Evolutionary conservation across 2,113 vertebrate species (phyloP).

Genomic region (Solea solea): DNA sequence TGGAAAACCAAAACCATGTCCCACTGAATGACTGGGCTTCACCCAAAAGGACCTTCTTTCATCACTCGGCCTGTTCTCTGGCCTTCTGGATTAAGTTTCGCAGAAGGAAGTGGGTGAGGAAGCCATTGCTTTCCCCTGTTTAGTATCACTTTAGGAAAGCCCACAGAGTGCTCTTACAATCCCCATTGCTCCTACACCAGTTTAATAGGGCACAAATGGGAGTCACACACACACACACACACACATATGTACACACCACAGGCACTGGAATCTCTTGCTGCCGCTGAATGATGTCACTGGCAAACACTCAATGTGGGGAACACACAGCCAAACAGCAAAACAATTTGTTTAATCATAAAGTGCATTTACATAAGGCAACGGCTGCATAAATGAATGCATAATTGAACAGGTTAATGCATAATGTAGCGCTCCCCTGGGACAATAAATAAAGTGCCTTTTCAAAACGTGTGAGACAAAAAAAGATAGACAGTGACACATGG

Average conservation of each 20-base stretch:
- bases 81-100: conserved; percentile 16
- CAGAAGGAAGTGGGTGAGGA: not conserved
- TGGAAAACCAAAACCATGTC: not conserved
- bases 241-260: conserved; percentile 26
- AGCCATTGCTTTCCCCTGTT: conserved; percentile 31
- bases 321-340: conserved; percentile 76
- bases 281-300: conserved; percentile 74
- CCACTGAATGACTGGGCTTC: not conserved
- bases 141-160: conserved; percentile 41
- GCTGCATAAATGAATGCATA: conserved; percentile 84
- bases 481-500: conserved; percentile 34
- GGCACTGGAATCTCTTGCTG: conserved; percentile 58
- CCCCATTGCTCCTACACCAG: conserved; percentile 46
- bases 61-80: conserved; percentile 11
- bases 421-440: conserved; percentile 76
- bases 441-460: conserved; percentile 80
- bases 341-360: conserved; percentile 82
- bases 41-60: not conserved
- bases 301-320: conserved; percentile 75
- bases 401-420: conserved; percentile 84
- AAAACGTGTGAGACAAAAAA: conserved; percentile 71
- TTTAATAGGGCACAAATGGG: conserved; percentile 64
- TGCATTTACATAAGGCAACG: conserved; percentile 81
- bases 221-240: conserved; percentile 32
- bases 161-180: conserved; percentile 37